Evolutionary conservation across 2,797 vertebrate genomes (phyloP), one percentile per base, ranked within the genome.

Genomic region (Falco novaeseelandiae): DNA sequence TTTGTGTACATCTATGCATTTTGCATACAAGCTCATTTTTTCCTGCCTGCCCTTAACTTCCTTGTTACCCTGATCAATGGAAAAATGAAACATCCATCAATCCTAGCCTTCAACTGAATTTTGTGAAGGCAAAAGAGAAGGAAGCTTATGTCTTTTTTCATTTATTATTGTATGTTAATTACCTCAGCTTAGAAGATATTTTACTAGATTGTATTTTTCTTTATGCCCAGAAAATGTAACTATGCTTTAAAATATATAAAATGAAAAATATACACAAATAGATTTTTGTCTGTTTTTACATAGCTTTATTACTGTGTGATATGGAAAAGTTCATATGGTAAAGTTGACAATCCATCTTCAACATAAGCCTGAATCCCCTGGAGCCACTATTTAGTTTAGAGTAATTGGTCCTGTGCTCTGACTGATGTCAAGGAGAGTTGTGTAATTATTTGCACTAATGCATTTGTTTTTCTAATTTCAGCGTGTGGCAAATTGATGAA

Each of bases 401-500:
- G 14, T 14, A n/a, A 78, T 71, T 77, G 83, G 30, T 71, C 83
- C 90, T 79, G 4, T 69, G 72, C 76, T 90, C 25, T 61, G 36
- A 48, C 26, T 70, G 40, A 67, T 34, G 10, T 63, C 71, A 87
- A 82, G 44, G 57, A 87, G 30, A 91, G 12, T 32, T 89, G 48
- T 76, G 36, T 74, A 91, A 66, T 82, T 86, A 61, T 40, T 93
- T 77, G 32, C 21, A 54, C 57, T 96, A 96, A 92, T 42, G 57
- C 59, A 13, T 97, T 97, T 96, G 61, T 98, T 98, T 98, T 96
- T 98, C 96, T 98, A 73, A 98, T 99, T 99, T 97, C 98, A 99
- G 99, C 99, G 17, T 99, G 99, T 96, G 99, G 99, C 42, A 99
- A 99, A 98, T 86, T 99, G 98, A 99, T 99, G 99, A 99, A 99